Evolutionary conservation across 2,888 invertebrate species (phyloP), one percentile per base, ranked within the genome.

Genomic region (Drosophila engyochracea): DNA sequence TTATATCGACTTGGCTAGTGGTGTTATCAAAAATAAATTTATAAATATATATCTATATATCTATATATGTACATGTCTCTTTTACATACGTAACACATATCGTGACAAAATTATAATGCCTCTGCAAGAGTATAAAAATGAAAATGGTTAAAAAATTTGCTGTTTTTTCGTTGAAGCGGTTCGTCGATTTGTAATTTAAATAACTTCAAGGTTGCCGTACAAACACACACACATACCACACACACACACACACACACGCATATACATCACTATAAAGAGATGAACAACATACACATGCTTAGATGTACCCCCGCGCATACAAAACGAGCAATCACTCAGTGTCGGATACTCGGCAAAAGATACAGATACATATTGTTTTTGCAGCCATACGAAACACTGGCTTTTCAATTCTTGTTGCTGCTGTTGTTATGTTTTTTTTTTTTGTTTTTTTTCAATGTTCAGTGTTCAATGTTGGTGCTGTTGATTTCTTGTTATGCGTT

Each of bases 131-230:
- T n/a, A 85, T 91, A 91, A 91, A 78, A 90, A 83, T 91, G 83
- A 84, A 81, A 85, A 85, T 91, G 88, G 87, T 90, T 89, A 83
- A 85, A 82, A 81, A 79, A 82, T 81, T 72, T 84, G 79, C 58
- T 63, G 70, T 74, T 53, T 53, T 52, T 80, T 61, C 62, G 66
- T 52, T 51, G 61, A 65, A 75, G 60, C 70, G 62, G 69, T 76
- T 75, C 81, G 81, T 76, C 79, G 79, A 86, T 90, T 82, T 88
- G 83, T 86, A 84, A 85, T 85, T 89, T 91, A 89, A 91, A 91
- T 91, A 89, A 85, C 88, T 80, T 89, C 91, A 91, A 91, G 91
- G 91, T 89, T 91, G 84, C 80, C 64, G 57, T 62, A 71, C 41
- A 78, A 57, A 73, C 25, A 65, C 66, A 67, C 39, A 49, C 64